Evolutionary conservation across 2,888 invertebrate species (phyloP), one percentile per base, ranked within the genome.

Genomic region (Machimus rusticus): DNA sequence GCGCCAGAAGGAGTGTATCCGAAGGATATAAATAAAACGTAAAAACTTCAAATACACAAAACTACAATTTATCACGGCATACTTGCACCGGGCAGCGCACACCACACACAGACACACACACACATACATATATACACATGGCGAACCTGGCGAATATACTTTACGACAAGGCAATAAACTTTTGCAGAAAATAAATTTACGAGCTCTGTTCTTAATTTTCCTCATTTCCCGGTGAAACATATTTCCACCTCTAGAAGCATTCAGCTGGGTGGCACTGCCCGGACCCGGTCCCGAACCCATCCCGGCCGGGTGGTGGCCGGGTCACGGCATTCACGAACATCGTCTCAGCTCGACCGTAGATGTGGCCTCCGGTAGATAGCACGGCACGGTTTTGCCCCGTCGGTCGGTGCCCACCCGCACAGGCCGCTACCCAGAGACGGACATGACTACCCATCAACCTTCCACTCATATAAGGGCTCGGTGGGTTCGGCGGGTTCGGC

Each of bases 131-230:
- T n/a, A n/a, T n/a, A 87, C 39, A 84, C 82, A 43, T 43, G 43
- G 12, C 1, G 12, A 43, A 43, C 43, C 9, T 46, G 16, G 88
- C 88, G 88, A 89, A 89, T 89, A 89, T 90, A 88, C 89, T 90
- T 90, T 89, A 89, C 88, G 89, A 89, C 89, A 88, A 89, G 89
- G 89, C 90, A 90, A 90, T 90, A 89, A 90, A 90, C 89, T 89
- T 89, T 89, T 90, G 88, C 88, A 89, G 89, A 89, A 90, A 89
- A 89, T 90, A 89, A 89, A 90, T 89, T 90, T 89, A 89, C 89
- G 89, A 90, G 88, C 89, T 89, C 89, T 89, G 89, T 89, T 90
- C 89, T 90, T 90, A 89, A 89, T 89, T 89, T 89, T 89, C 89
- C 87, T 89, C 88, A 89, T 89, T 89, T 89, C 87, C 88, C 87